phyloP scores from a whole-genome alignment of 1,140 invertebrate genomes.

The Philotrypesis tridentata region DNA sequence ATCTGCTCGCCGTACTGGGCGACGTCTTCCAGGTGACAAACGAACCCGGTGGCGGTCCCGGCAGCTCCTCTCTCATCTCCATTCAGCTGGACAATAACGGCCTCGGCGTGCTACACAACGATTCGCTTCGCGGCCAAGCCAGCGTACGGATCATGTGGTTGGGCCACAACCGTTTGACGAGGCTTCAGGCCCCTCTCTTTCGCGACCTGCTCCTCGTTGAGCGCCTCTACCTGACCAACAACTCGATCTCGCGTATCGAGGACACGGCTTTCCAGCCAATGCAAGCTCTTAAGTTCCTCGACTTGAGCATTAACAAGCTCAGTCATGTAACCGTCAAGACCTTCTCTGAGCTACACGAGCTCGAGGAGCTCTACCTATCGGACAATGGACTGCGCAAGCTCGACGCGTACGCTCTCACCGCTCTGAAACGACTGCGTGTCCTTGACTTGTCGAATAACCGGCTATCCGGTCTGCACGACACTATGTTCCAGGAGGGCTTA shows the following conservation, averaged over 20 bases:
- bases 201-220: conserved; percentile 83
- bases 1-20: conserved; percentile 83
- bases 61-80: conserved; percentile 83
- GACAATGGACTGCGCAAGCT: conserved; percentile 76
- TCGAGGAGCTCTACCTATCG: conserved; percentile 80
- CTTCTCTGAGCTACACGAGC: conserved; percentile 80
- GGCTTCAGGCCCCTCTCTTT: conserved; percentile 83
- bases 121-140: conserved; percentile 84
- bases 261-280: conserved; percentile 85
- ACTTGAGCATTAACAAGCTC: conserved; percentile 84
- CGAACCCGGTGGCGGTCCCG: conserved; percentile 61
- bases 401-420: conserved; percentile 76
- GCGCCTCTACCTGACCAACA: conserved; percentile 87
- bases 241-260: conserved; percentile 86
- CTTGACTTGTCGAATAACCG: conserved; percentile 80
- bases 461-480: conserved; percentile 74
- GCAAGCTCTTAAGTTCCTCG: conserved; percentile 83
- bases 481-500: conserved; percentile 78
- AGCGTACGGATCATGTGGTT: conserved; percentile 91
- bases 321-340: conserved; percentile 78
- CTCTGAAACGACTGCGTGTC: conserved; percentile 76
- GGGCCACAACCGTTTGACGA: conserved; percentile 85
- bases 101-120: conserved; percentile 84
- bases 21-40: conserved; percentile 82
- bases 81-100: conserved; percentile 91